A percentile compares a stretch with the other conserved stretches of the same genome.
Conservation (phyloP, 2,797 vertebrate genomes). For the Sternarchorhynchus goeldii region DNA sequence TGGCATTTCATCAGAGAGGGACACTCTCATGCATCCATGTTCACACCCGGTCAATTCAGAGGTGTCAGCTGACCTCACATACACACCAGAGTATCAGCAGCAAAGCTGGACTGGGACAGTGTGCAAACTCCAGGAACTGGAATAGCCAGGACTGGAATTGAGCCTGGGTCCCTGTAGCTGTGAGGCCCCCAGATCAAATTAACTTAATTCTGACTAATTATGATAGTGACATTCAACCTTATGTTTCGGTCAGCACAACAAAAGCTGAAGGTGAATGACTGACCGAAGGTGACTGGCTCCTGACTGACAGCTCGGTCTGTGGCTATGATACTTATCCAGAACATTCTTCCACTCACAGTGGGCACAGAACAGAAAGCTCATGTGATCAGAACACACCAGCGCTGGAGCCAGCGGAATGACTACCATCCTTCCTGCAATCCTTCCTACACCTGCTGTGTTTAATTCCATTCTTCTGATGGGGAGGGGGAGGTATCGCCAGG, state of each 20-base stretch:
- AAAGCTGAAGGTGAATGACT: slow-evolving; percentile 22
- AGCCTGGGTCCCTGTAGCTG: background rate
- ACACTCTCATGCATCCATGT: no score
- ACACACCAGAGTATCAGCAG: no score
- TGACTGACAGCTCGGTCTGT: slow-evolving; percentile 38
- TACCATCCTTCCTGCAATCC: background rate
- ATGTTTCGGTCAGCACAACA: background rate
- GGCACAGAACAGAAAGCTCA: background rate
- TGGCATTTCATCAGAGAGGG: no score
- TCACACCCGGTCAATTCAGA: no score
- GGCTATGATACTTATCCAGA: slow-evolving; percentile 15
- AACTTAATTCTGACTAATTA: background rate
- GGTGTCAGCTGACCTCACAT: no score
- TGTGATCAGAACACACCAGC: background rate
- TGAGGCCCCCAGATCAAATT: background rate
- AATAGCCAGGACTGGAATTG: no score
- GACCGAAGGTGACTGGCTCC: slow-evolving; percentile 23
- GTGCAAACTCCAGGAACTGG: no score
- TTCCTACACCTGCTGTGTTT: slow-evolving; percentile 24
- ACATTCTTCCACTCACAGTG: slow-evolving; percentile 31
- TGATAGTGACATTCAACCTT: background rate
- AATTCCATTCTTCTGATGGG: background rate
- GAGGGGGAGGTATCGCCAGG: background rate
- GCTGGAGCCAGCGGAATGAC: background rate
- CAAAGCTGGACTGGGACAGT: no score